Conservation (phyloP, 2,888 invertebrate species). For the Crossocerus cetratus region DNA sequence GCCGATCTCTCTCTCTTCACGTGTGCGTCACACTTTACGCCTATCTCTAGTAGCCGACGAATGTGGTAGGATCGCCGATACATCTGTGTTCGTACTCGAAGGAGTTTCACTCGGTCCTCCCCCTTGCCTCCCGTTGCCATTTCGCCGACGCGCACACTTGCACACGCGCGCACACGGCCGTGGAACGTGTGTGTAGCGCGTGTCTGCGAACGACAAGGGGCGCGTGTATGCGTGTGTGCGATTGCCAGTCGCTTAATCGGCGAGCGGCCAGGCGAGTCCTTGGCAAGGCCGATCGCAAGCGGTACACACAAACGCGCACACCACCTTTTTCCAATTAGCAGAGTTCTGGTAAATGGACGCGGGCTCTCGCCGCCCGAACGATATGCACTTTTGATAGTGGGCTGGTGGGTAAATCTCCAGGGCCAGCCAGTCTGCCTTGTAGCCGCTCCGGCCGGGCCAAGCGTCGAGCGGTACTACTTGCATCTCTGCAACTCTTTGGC, state of each 20-base stretch:
- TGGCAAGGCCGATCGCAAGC: conserved; percentile 66
- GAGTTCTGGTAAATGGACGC: conserved; percentile 45
- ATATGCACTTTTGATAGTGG: neutral
- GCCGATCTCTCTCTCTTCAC: conserved; percentile 19
- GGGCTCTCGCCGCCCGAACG: conserved; percentile 28
- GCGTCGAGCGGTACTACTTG: neutral
- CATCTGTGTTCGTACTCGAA: conserved; percentile 20
- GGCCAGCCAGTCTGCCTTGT: too few species aligned
- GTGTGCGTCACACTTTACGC: conserved; percentile 43
- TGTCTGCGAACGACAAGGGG: neutral
- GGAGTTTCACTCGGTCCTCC: conserved; percentile 42
- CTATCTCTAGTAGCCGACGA: conserved; percentile 31
- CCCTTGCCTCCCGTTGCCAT: neutral
- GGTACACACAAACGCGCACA: conserved; percentile 38
- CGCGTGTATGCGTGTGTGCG: neutral
- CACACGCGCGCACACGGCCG: neutral
- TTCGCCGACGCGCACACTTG: conserved; percentile 4
- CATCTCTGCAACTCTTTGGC: neutral
- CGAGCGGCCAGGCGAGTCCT: conserved; percentile 62
- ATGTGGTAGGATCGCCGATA: conserved; percentile 30
- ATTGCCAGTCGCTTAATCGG: conserved; percentile 43
- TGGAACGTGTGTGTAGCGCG: neutral
- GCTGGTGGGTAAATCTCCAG: neutral
- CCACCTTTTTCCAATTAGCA: conserved; percentile 57
- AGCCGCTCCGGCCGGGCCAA: neutral